phyloP scores from a whole-genome alignment of 2,888 invertebrate species.

The Sarcophaga subvicina region DNA sequence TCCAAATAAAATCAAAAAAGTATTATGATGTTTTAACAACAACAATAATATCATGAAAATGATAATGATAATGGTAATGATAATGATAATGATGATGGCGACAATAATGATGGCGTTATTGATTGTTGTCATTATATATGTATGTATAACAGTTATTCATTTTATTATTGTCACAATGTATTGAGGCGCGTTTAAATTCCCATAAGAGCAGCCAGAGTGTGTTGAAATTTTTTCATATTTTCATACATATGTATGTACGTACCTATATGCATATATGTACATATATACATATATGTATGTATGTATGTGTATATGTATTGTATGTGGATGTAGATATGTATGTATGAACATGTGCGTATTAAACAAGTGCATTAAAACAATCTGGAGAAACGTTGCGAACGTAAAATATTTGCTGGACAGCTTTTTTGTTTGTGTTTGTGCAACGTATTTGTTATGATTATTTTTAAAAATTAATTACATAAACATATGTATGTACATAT shows the following conservation, averaged over 20 bases:
- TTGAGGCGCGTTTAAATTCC: conserved; percentile 76
- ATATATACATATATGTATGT: not conserved
- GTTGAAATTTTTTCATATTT: conserved; percentile 63
- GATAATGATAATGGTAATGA: conserved; percentile 34
- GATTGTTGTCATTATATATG: conserved; percentile 45
- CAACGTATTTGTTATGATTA: conserved; percentile 78
- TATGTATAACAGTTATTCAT: conserved; percentile 72
- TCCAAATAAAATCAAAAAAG: conserved; percentile 22
- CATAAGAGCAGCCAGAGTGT: conserved; percentile 74
- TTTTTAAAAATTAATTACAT: conserved; percentile 81
- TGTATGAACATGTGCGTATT: not conserved
- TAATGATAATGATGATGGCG: conserved; percentile 15
- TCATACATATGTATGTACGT: too few relatives aligned
- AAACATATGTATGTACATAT: conserved; percentile 71
- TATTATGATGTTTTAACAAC: conserved; percentile 22
- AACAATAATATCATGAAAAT: conserved; percentile 46
- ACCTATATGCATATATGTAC: too few relatives aligned
- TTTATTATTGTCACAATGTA: conserved; percentile 76
- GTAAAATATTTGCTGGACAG: conserved; percentile 31
- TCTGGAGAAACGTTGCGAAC: conserved; percentile 8
- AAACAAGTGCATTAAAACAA: not conserved
- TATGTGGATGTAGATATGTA: not conserved
- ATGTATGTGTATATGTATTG: not conserved
- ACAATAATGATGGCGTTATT: conserved; percentile 45
- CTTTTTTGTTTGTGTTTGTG: conserved; percentile 64